phyloP scores from a whole-genome alignment of 2,113 vertebrate genomes.

The Gambusia holbrooki region DNA sequence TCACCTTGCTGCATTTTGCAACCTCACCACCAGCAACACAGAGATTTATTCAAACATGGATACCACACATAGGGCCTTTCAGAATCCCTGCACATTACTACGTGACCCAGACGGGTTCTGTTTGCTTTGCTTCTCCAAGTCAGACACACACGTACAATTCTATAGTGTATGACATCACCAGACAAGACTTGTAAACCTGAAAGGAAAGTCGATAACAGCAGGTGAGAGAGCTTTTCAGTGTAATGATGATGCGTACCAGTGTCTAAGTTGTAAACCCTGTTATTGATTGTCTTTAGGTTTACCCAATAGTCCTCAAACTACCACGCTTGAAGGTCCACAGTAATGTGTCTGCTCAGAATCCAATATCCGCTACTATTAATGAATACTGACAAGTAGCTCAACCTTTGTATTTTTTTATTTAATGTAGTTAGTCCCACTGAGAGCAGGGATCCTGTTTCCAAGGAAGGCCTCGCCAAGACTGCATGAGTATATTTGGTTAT shows the following conservation, averaged over 20 bases:
- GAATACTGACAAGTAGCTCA: conserved; percentile 64
- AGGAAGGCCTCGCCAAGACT: conserved; percentile 38
- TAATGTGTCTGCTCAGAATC: conserved; percentile 66
- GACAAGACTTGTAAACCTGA: conserved; percentile 66
- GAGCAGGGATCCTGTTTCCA: conserved; percentile 54
- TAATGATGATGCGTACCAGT: conserved; percentile 76
- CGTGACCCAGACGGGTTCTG: conserved; percentile 74
- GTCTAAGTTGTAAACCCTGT: conserved; percentile 77
- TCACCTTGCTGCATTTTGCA: conserved; percentile 65
- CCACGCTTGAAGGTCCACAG: conserved; percentile 57
- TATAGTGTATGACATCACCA: conserved; percentile 64
- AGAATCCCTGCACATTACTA: conserved; percentile 55
- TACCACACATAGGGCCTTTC: conserved; percentile 66
- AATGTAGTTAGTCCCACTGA: conserved; percentile 54
- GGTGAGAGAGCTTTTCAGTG: conserved; percentile 75
- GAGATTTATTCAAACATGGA: conserved; percentile 74
- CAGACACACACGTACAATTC: conserved; percentile 56
- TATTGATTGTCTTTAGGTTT: conserved; percentile 75
- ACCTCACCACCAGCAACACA: conserved; percentile 37
- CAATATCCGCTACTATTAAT: conserved; percentile 65
- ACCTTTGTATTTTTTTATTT: conserved; percentile 61
- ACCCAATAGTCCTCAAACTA: conserved; percentile 60
- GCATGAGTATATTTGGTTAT: conserved; percentile 35
- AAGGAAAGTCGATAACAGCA: conserved; percentile 72
- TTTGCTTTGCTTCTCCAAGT: conserved; percentile 67